Conservation (phyloP, 2,888 invertebrate species). For the Trissolcus japonicus region DNA sequence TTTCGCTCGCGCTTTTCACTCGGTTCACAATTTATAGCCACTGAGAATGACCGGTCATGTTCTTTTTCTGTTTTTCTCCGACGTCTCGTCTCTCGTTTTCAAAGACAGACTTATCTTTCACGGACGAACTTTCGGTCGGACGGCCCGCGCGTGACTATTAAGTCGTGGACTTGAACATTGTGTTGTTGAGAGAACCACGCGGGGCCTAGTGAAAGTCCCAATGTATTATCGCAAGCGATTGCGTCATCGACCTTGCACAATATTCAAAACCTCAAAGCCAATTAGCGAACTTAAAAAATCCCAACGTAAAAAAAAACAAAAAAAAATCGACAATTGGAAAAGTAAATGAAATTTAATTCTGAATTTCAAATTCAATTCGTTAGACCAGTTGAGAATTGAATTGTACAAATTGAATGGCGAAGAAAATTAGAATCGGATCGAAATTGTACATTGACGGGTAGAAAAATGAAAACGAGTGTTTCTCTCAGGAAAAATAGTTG, state of each 20-base stretch:
- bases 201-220: conserved; percentile 50
- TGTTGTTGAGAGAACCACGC: conserved; percentile 27
- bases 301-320: too few species aligned
- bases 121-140: conserved; percentile 1
- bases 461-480: conserved; percentile 11
- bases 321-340: too few species aligned
- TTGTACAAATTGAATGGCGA: too few species aligned
- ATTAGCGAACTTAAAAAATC: conserved; percentile 30
- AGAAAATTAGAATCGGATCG: not conserved
- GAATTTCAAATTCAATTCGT: too few species aligned
- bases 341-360: too few species aligned
- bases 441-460: conserved; percentile 1
- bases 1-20: conserved; percentile 43
- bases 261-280: conserved; percentile 46
- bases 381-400: too few species aligned
- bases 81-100: not conserved
- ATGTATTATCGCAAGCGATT: conserved; percentile 44
- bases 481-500: not conserved
- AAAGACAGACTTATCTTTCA: not conserved
- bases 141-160: conserved; percentile 31
- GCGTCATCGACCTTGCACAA: conserved; percentile 48
- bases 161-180: conserved; percentile 21
- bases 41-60: conserved; percentile 16
- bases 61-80: not conserved
- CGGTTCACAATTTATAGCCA: conserved; percentile 35